Evolutionary conservation across 2,888 invertebrate genomes (phyloP), one percentile per base, ranked within the genome.

Genomic region (Acanthopleura granulata): DNA sequence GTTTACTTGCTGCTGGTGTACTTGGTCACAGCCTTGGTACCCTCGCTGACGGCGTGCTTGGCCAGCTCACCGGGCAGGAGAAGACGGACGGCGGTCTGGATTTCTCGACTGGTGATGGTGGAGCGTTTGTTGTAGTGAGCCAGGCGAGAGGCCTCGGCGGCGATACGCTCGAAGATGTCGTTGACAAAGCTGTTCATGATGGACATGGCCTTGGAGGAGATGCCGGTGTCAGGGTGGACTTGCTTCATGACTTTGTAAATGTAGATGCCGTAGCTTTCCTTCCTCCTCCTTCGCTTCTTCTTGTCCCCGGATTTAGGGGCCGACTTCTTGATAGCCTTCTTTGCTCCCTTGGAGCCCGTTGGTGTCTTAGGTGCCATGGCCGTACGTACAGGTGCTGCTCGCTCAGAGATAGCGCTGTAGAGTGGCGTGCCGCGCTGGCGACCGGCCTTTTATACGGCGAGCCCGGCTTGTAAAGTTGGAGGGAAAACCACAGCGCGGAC

Each of bases 1-100:
- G 40, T 71, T 77, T 81, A 79, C 77, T 84, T 83, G 80, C 83
- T 82, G 82, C 81, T 82, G 66, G 84, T 85, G 80, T 85, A 85
- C 77, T 86, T 86, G 75, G 85, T 85, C 49, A 85, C 84, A 15
- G 94, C 57, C 22, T 57, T 57, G 57, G 57, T 57, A 57, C 57
- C 57, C 22, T 57, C 57, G 22, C 57, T 57, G 12, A 57, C 57
- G 57, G 57, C 57, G 57, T 57, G 57, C 77, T 93, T 94, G 0
- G 94, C 93, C 74, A 95, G 86, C 85, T 95, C 94, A 4, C 94
- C 57, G 22, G 57, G 57, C 22, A 57, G 22, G 57, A 57, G 57
- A 57, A 57, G 57, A 57, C 57, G 57, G 57, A 57, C 57, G 57
- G 57, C 57, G 18, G 57, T 57, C 57, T 57, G 57, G 22, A 57